Evolutionary conservation across 2,888 invertebrate genomes (phyloP).

Genomic region (Epicampocera succincta): DNA sequence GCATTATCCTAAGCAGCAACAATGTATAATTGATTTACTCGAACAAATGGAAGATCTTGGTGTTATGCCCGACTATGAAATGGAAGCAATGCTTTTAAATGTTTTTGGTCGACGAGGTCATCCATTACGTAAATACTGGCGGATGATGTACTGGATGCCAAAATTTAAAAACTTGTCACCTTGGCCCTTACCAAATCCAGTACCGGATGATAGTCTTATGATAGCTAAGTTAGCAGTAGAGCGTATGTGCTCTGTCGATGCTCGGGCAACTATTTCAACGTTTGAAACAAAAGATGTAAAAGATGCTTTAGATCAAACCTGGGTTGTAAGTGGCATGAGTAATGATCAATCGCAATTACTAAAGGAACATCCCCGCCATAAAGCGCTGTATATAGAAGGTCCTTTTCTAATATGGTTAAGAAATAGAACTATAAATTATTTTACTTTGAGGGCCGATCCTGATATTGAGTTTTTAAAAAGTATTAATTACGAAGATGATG

Average conservation of each 20-base stretch:
- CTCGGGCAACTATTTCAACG: constrained; percentile 85
- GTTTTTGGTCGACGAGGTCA: constrained; percentile 91
- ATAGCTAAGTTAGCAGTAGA: constrained; percentile 91
- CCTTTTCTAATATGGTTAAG: constrained; percentile 91
- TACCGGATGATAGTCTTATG: constrained; percentile 90
- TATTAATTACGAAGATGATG: constrained; percentile 84
- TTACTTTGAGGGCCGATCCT: constrained; percentile 89
- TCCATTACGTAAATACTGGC: constrained; percentile 88
- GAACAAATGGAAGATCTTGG: constrained; percentile 97
- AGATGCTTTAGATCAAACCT: constrained; percentile 92
- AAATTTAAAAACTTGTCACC: constrained; percentile 96
- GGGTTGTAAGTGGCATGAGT: constrained; percentile 95
- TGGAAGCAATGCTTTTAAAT: constrained; percentile 90
- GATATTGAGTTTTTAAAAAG: constrained; percentile 81
- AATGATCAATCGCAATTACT: constrained; percentile 88
- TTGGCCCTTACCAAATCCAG: constrained; percentile 89
- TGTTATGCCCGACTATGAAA: constrained; percentile 95
- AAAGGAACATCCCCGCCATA: constrained; percentile 84
- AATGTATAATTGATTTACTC: constrained; percentile 91
- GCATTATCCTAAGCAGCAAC: constrained; percentile 98
- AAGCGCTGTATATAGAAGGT: constrained; percentile 92
- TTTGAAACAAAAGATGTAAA: constrained; percentile 87
- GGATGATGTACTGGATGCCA: constrained; percentile 95
- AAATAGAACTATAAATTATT: constrained; percentile 90
- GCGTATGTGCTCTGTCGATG: constrained; percentile 92